Percentiles rank a stretch among this genome's conserved stretches.
phyloP scores from a whole-genome alignment of 2,113 vertebrate genomes.

The Sphyrna mokarran region DNA sequence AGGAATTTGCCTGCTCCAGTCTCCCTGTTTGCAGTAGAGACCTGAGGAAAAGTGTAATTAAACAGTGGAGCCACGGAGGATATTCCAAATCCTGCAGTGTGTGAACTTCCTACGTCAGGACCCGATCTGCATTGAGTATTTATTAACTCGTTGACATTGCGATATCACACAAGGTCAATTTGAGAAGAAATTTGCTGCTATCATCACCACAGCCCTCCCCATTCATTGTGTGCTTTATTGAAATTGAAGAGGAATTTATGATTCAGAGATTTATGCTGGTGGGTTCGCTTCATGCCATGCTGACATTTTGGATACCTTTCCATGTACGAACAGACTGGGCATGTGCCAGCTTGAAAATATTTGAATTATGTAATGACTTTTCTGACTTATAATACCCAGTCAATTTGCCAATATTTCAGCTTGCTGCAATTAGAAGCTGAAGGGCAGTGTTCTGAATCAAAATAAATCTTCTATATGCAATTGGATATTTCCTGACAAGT shows the following conservation, averaged over 20 bases:
- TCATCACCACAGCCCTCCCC: background rate
- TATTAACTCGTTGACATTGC: background rate
- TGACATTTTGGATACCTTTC: background rate
- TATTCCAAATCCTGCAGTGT: background rate
- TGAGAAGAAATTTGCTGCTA: background rate
- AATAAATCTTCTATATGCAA: background rate
- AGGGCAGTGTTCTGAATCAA: background rate
- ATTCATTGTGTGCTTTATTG: background rate
- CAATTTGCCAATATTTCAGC: background rate
- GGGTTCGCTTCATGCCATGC: background rate
- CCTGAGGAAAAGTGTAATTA: too few species aligned
- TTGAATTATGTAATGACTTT: constrained; percentile 7
- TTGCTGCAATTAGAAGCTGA: background rate
- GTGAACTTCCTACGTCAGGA: background rate
- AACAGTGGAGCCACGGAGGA: background rate
- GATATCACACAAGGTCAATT: background rate
- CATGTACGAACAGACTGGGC: background rate
- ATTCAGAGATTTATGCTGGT: background rate
- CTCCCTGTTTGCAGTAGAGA: background rate
- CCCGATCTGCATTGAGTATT: background rate
- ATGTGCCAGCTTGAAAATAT: background rate
- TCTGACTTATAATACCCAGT: background rate
- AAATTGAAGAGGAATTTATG: background rate
- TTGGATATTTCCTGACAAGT: background rate
- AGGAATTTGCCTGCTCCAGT: background rate